phyloP scores from a whole-genome alignment of 2,113 vertebrate species.

The Orycteropus afer region DNA sequence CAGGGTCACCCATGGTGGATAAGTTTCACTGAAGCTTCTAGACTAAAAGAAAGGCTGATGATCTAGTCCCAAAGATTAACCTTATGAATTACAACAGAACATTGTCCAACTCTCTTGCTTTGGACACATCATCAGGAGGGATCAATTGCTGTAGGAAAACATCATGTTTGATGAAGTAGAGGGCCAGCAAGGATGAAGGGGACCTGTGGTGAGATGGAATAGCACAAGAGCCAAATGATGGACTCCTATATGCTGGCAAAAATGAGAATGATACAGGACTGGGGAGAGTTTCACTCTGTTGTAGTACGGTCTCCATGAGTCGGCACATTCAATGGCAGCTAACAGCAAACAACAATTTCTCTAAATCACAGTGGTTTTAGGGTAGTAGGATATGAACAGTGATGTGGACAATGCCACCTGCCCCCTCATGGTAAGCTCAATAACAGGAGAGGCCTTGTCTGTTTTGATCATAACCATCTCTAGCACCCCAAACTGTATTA shows the following conservation, averaged over 20 bases:
- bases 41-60: not conserved
- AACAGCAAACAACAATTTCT: not conserved
- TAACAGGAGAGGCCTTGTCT: not conserved
- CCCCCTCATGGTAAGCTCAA: not conserved
- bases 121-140: not conserved
- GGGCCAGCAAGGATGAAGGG: not conserved
- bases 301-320: not conserved
- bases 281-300: not conserved
- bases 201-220: not conserved
- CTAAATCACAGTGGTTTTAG: slow-evolving; percentile 2
- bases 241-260: not conserved
- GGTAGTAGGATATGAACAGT: not conserved
- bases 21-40: not conserved
- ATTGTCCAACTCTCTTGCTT: not conserved
- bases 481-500: not conserved
- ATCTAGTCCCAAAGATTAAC: not conserved
- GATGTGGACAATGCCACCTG: not conserved
- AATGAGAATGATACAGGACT: not conserved
- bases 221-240: not conserved
- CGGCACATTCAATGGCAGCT: not conserved
- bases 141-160: not conserved
- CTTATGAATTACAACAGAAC: not conserved
- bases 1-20: not conserved
- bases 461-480: not conserved
- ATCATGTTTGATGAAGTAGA: not conserved